Base-by-base conservation (phyloP, 2,113 vertebrate genomes). In the Panurus biarmicus region DNA sequence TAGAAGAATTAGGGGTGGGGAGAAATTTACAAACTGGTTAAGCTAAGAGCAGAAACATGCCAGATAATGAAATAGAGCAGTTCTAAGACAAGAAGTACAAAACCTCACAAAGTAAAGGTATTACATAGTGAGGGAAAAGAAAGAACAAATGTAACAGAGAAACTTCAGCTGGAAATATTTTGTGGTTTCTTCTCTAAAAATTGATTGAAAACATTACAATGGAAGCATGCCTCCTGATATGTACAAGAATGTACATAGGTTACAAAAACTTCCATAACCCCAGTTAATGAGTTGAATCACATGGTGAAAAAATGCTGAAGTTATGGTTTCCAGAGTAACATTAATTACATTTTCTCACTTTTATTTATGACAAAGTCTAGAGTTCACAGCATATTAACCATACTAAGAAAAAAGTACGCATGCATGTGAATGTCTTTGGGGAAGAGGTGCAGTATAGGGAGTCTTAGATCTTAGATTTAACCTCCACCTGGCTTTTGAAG, bases 401-500 rank as follows among this genome's bases (percentile, higher is more conserved):
- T 35, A 42, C 3, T n/a, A 79, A 50, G 26, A 18, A 79, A 74
- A 62, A 83, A 35, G 8, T 24, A 53, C 33, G 31, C 16, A 40
- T 61, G 42, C 23, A 38, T 24, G 17, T 54, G 60, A 85, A 87
- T 79, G 60, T 91, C 83, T 85, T 87, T 73, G 71, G 40, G 74
- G 66, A 95, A 94, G 71, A 90, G 51, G n/a, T 74, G 18, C 16
- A 85, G 40, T 83, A 93, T 60, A 92, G 48, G 12, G 33, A 50
- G 54, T 57, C 36, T 77, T 80, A 72, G 54, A 74, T 81, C 56
- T 82, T 73, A 60, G 18, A 70, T 84, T 85, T 79, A 77, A 54
- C 58, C 28, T 85, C 28, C 35, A 91, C 56, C n/a, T 87, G 80
- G 33, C 28, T 89, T 95, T 91, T 91, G 76, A 96, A 92, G 60